These are phyloP conservation scores for Parasteatoda tepidariorum DNA, from an alignment of 1,140 invertebrate species.

Conservation along the genomic window DNA sequence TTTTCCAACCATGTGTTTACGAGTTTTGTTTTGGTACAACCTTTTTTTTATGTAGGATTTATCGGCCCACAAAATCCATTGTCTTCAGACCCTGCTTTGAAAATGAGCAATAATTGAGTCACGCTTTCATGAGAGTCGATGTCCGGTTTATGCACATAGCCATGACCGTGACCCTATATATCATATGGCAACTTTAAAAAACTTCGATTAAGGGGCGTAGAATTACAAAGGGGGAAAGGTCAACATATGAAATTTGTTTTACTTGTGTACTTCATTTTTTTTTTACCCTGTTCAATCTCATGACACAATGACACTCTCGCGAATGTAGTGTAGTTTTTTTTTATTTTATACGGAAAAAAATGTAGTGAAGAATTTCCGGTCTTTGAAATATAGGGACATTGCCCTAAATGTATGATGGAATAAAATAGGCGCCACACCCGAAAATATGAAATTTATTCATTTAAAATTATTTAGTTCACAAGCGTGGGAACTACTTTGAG, in stretches of 20 bases:
- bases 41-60: not conserved
- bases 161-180: conserved; percentile 36
- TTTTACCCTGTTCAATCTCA: not conserved
- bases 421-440: too few relatives aligned
- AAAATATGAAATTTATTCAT: too few relatives aligned
- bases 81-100: not conserved
- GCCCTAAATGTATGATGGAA: too few relatives aligned
- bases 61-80: conserved; percentile 28
- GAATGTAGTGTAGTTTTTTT: not conserved
- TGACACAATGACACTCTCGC: not conserved
- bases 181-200: not conserved
- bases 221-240: not conserved
- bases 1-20: conserved; percentile 8
- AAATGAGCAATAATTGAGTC: conserved; percentile 43
- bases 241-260: not conserved
- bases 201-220: not conserved
- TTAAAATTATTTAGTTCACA: too few relatives aligned
- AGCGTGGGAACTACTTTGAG: too few relatives aligned
- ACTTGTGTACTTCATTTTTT: not conserved
- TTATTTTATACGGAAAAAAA: not conserved
- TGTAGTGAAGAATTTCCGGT: not conserved
- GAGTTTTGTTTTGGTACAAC: conserved; percentile 11
- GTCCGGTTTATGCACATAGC: conserved; percentile 34
- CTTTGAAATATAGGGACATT: not conserved
- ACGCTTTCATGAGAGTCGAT: conserved; percentile 35